Conservation (phyloP, 2,113 vertebrate species). For the Etia nguti region DNA sequence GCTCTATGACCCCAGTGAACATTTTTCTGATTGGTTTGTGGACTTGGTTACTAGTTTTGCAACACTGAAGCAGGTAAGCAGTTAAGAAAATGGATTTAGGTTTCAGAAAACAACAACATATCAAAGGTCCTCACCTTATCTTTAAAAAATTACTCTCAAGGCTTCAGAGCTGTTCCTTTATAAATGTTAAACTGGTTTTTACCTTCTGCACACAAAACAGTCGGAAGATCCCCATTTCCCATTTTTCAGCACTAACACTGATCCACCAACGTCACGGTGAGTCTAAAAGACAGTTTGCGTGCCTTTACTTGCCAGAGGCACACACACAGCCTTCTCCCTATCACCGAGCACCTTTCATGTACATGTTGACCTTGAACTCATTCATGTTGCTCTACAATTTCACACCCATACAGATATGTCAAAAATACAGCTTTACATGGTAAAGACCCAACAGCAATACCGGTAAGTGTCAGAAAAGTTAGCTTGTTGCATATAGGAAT, state of each 20-base stretch:
- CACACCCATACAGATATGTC: neutral
- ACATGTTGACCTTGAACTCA: neutral
- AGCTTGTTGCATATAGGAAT: neutral
- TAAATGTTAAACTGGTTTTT: neutral
- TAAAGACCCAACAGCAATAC: neutral
- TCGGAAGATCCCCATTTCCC: neutral
- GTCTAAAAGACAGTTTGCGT: neutral
- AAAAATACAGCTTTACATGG: neutral
- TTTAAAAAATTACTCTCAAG: neutral
- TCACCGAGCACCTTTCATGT: neutral
- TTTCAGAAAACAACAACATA: neutral
- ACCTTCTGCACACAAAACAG: neutral
- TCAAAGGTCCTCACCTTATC: neutral
- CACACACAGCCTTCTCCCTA: neutral
- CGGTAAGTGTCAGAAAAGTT: neutral
- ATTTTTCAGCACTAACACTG: neutral
- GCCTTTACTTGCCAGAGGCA: neutral
- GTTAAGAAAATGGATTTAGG: neutral
- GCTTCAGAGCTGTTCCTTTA: neutral
- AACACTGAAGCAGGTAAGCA: accelerated
- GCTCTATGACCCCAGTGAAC: neutral
- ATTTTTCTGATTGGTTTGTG: too few species aligned
- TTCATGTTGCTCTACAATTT: neutral
- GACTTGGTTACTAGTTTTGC: neutral
- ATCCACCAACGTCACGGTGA: neutral